Percentiles rank a stretch among this genome's conserved stretches.
phyloP scores from a whole-genome alignment of 2,888 invertebrate species.

The Mythimna lalbum region DNA sequence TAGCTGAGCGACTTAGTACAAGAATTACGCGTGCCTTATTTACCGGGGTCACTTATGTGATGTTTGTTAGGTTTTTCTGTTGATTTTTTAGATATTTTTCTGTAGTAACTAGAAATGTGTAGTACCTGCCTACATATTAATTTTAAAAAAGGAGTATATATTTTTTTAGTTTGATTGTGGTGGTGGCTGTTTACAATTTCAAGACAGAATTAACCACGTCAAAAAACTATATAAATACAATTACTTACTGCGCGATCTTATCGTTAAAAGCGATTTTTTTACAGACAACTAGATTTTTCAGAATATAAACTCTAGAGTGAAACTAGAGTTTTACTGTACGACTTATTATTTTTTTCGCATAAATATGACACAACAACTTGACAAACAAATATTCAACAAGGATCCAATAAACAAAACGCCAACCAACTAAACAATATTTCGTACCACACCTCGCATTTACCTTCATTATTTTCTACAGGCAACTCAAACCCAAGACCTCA shows the following conservation, averaged over 20 bases:
- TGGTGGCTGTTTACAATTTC: no score
- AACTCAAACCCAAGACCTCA: conserved; percentile 61
- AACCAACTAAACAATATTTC: conserved; percentile 28
- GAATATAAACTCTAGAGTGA: no score
- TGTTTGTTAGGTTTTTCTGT: conserved; percentile 9
- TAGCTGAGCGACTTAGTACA: conserved; percentile 64
- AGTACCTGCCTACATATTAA: no score
- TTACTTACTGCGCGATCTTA: no score
- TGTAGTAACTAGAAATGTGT: no score
- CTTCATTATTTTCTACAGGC: conserved; percentile 61
- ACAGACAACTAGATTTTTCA: no score
- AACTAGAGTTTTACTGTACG: background rate
- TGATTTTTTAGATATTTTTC: conserved; percentile 9
- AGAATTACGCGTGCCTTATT: conserved; percentile 56
- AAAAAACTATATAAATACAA: no score
- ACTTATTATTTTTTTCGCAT: background rate
- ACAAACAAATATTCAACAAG: conserved; percentile 3
- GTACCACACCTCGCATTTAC: conserved; percentile 55
- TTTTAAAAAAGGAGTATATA: no score
- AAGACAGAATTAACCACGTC: background rate
- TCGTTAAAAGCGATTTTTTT: no score
- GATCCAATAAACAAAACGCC: conserved; percentile 13
- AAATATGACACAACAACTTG: background rate
- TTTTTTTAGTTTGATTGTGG: no score
- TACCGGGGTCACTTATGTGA: conserved; percentile 32